Conservation (phyloP, 2,888 invertebrate species). For the Brachypalpus laphriformis region DNA sequence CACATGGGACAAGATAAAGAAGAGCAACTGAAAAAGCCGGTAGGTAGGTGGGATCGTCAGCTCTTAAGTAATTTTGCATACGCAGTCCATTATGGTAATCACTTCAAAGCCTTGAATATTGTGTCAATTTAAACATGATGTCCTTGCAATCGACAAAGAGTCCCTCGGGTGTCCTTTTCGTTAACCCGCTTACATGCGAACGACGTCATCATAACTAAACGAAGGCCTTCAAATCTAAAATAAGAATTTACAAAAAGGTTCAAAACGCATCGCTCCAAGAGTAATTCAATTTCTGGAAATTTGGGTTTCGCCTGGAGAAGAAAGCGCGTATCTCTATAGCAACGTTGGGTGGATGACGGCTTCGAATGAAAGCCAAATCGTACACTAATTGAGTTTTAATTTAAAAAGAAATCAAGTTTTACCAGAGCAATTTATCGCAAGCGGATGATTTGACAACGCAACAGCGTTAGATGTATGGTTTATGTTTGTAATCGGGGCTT, state of each 20-base stretch:
- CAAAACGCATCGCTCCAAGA: not conserved
- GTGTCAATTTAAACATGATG: not conserved
- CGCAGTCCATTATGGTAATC: not conserved
- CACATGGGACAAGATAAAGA: not conserved
- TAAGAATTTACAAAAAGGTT: not conserved
- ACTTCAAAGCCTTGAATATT: not conserved
- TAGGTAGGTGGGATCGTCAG: not conserved
- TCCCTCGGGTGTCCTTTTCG: not conserved
- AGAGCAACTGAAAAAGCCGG: not conserved
- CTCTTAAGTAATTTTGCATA: no score
- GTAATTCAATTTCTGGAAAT: not conserved
- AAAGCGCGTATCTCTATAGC: not conserved
- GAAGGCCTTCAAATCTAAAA: not conserved
- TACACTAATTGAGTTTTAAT: slow-evolving; percentile 37
- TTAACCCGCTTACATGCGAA: not conserved
- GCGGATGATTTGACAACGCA: slow-evolving; percentile 16
- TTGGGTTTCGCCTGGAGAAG: not conserved
- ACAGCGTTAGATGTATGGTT: not conserved
- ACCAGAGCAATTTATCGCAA: slow-evolving; percentile 10
- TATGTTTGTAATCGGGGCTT: not conserved
- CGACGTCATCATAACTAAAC: not conserved
- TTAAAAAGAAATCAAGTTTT: slow-evolving; percentile 31
- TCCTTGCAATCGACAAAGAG: not conserved
- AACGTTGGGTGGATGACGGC: not conserved
- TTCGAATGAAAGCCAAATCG: not conserved